Evolutionary conservation across 2,113 vertebrate genomes (phyloP), one percentile per base, ranked within the genome.

Genomic region (Myrmecobius fasciatus): DNA sequence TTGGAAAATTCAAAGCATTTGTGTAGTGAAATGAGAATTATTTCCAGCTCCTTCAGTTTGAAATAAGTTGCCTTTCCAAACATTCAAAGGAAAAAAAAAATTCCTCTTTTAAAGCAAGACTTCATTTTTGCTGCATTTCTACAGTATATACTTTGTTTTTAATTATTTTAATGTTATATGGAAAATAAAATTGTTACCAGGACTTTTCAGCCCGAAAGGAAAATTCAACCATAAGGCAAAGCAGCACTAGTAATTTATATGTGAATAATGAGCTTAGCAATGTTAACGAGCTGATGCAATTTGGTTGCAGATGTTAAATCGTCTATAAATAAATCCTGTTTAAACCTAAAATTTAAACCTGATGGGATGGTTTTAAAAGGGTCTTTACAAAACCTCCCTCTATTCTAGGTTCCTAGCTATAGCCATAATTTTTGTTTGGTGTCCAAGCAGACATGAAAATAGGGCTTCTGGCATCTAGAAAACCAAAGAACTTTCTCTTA

Each of bases 151-250:
- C 90, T 92, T 97, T 43, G 47, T 56, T 95, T 89, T 9, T 90
- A 90, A 83, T 47, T 24, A 47, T 88, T 56, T 92, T 56, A 49
- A 56, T 91, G 51, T 53, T 67, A 96, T n/a, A 83, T 60, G 93
- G 93, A 95, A 93, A 90, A 25, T 90, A 91, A 60, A 48, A 92
- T 54, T 90, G n/a, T 94, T 92, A 94, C 14, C n/a, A 53, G 52
- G 25, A 2, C 48, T 51, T 9, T 43, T 94, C 53, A 90, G 90
- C 51, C 67, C 43, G 93, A 90, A 90, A 93, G 92, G 91, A 95
- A 47, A 93, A 93, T 90, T 90, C 60, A 0, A 60, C 92, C 90
- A 56, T 47, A 47, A 52, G 89, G 89, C 28, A 24, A 91, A 89
- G 89, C 26, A 28, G 47, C 51, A 53, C 47, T 43, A 11, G 52